Evolutionary conservation across 2,888 invertebrate genomes (phyloP).

Genomic region (Orchesellides sinensis): DNA sequence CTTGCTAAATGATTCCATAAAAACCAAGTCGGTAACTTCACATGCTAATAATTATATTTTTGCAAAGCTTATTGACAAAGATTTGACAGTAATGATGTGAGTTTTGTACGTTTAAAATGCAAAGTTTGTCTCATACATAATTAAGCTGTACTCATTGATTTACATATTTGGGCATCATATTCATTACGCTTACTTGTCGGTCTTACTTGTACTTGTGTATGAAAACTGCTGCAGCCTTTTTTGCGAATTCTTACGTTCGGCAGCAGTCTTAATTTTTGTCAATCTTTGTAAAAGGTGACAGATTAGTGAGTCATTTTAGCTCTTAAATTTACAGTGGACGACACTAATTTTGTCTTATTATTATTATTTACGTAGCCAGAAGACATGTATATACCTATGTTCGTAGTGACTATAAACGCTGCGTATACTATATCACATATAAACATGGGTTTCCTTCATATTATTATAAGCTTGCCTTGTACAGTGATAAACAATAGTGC

Average conservation of each 20-base stretch:
- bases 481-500: too few species aligned
- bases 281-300: too few species aligned
- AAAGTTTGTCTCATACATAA: slow-evolving; percentile 28
- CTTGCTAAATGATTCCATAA: slow-evolving; percentile 24
- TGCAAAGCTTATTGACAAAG: slow-evolving; percentile 48
- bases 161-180: slow-evolving; percentile 5
- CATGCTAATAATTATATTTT: slow-evolving; percentile 36
- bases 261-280: not conserved
- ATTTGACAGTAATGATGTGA: slow-evolving; percentile 41
- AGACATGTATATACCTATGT: too few species aligned
- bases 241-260: not conserved
- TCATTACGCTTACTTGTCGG: not conserved
- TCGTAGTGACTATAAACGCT: too few species aligned
- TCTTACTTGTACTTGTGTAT: not conserved
- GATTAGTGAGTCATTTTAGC: too few species aligned
- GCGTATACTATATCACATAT: too few species aligned
- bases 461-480: too few species aligned
- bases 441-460: too few species aligned
- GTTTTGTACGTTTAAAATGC: slow-evolving; percentile 7
- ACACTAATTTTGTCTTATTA: too few species aligned
- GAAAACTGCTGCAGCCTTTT: not conserved
- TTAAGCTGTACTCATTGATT: slow-evolving; percentile 25
- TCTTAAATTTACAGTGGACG: too few species aligned
- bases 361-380: too few species aligned
- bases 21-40: not conserved